Base-by-base conservation (phyloP, 2,888 invertebrate genomes). In the Sinohyriopsis cumingii region DNA sequence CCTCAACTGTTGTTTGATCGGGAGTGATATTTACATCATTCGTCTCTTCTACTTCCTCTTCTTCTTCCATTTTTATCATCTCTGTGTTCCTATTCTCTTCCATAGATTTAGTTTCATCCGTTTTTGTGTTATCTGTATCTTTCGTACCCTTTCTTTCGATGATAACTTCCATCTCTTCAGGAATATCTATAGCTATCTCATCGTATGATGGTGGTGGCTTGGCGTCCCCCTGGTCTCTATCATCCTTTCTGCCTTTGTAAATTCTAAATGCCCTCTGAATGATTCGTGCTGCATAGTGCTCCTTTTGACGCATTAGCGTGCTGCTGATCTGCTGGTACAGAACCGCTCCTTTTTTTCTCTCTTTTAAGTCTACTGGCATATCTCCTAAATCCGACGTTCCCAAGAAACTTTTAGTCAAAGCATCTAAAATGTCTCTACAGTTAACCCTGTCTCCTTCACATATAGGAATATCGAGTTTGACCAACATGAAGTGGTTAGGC, bases 401-500 rank as follows among this genome's bases (percentile, higher is more conserved):
- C 91, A 99, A 96, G 93, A 98, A 98, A 93, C 98, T 97, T 92
- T 97, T 97, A 76, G 99, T 98, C 86, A 99, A 93, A 79, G 98
- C 98, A 92, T 99, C 98, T 89, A 99, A 93, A 88, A 99, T 98
- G 92, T 99, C 98, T 89, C 98, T 97, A 92, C 98, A 99, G 93
- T 96, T 97, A 94, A 98, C 96, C 92, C 95, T 93, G 91, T 98
- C 98, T 82, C 95, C 91, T 91, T 97, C 96, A 92, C 98, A 99
- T 91, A 99, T 98, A 82, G 98, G 96, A 90, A 99, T 98, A 91
- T 98, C 97, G 96, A 99, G 96, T 87, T 96, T 96, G 90, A 98
- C 96, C 90, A 99, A 96, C 93, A 98, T 97, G 93, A 97, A 98
- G 92, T 98, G 97, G 92, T 98, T 98, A 84, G 98, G 98, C 91